phyloP scores from a whole-genome alignment of 2,888 invertebrate species.

The Drosophila suboccidentalis region DNA sequence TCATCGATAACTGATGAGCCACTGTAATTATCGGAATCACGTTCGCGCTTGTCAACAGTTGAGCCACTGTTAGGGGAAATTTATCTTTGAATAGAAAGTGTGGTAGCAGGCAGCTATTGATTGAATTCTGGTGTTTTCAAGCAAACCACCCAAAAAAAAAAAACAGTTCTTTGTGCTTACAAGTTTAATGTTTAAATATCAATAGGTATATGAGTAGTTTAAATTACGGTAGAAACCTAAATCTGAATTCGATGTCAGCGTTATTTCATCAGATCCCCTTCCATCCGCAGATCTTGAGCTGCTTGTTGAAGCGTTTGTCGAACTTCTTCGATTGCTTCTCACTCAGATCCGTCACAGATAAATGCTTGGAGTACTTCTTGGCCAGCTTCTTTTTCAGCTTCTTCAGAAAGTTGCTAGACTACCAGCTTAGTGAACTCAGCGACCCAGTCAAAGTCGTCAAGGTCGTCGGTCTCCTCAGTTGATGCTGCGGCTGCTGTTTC shows the following conservation, averaged over 20 bases:
- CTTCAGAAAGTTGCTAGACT: conserved; percentile 87
- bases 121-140: too few species aligned
- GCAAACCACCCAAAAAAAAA: too few species aligned
- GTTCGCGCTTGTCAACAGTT: neutral
- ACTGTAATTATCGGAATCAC: neutral
- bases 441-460: conserved; percentile 75
- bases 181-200: too few species aligned
- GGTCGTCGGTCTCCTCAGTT: conserved; percentile 7
- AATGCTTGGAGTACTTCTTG: conserved; percentile 86
- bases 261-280: too few species aligned
- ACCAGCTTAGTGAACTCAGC: conserved; percentile 68
- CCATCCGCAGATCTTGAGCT: too few species aligned
- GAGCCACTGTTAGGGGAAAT: neutral
- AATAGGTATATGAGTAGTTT: too few species aligned
- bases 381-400: conserved; percentile 91
- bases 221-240: too few species aligned
- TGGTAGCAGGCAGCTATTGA: too few species aligned
- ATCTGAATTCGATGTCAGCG: too few species aligned
- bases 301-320: too few species aligned
- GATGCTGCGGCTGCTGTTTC: neutral
- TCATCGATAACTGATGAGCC: conserved; percentile 30
- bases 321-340: conserved; percentile 87
- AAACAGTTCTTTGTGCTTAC: too few species aligned
- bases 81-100: too few species aligned
- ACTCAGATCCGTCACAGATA: conserved; percentile 85